Evolutionary conservation across 2,113 vertebrate species (phyloP), one percentile per base, ranked within the genome.

Genomic region (Noturus placidus): DNA sequence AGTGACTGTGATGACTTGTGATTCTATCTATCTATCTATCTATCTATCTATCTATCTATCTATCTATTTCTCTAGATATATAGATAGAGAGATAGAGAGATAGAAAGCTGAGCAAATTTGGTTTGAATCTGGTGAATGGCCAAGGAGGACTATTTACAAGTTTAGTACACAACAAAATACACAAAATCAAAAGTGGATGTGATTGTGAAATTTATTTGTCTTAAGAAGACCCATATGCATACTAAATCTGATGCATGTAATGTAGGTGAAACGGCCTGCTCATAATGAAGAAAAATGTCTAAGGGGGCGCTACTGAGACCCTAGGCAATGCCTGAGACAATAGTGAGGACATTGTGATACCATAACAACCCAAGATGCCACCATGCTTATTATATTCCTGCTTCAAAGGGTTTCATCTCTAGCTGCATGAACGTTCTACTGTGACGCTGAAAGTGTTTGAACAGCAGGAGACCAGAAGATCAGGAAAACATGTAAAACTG

Each of bases 311-410:
- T 9, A 35, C 9, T 22, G 17, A 72, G 35, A 17, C 8, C 33
- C 33, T 20, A 17, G 17, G 2, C 67, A 70, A 70, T 13, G 22
- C 59, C 25, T 63, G 59, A 63, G 33, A 72, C 14, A 69, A 69
- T n/a, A 67, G 27, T 30, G 63, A 14, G 63, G 3, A 30, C 14
- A n/a, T 5, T 67, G 27, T 30, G 30, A 33, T 22, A 70, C 14
- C 1, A 5, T 19, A 35, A 35, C 33, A 63, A 22, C 57, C 30
- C 54, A 38, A 59, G 79, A 81, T 35, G 61, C 33, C 56, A 57
- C 8, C 25, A 22, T 63, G 56, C 57, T 63, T 82, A 67, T 67
- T 83, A 83, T 83, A 65, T 69, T 65, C 42, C 82, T 83, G 38
- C 38, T 83, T 61, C 14, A 30, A 46, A 67, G 20, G 69, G 27